Evolutionary conservation across 2,113 vertebrate genomes (phyloP).

Genomic region (Callipepla squamata): DNA sequence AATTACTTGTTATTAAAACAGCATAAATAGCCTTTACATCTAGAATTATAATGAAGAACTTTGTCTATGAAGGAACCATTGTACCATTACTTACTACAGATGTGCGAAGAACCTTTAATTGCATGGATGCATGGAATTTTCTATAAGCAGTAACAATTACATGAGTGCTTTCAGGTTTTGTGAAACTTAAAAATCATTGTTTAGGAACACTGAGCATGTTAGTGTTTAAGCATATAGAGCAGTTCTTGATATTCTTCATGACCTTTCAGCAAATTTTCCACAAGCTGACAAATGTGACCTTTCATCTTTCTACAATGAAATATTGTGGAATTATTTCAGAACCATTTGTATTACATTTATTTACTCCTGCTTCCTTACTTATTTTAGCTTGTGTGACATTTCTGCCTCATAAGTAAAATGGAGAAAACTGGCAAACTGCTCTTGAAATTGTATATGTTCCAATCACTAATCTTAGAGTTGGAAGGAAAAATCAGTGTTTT

Average conservation of each 20-base stretch:
- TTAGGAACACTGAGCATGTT: not conserved
- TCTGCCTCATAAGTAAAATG: not conserved
- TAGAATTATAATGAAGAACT: not conserved
- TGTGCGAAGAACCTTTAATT: not conserved
- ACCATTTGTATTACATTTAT: not conserved
- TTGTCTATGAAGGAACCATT: not conserved
- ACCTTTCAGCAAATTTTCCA: not conserved
- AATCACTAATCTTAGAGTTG: slow-evolving; percentile 11
- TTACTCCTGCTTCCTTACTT: not conserved
- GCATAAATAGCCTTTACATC: not conserved
- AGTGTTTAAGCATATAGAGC: not conserved
- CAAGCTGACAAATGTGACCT: not conserved
- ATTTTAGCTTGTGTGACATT: slow-evolving; percentile 15
- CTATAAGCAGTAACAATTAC: not conserved
- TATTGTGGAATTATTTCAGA: not conserved
- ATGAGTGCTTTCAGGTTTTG: not conserved
- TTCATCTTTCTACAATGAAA: not conserved
- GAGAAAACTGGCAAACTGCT: slow-evolving; percentile 16
- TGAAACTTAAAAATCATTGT: not conserved
- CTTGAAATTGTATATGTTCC: slow-evolving; percentile 21
- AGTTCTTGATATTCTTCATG: not conserved
- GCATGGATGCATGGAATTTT: not conserved
- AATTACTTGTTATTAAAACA: not conserved
- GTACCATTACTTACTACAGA: not conserved
- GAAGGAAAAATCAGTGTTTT: slow-evolving; percentile 48